These are phyloP conservation scores for Drosophila setosimentum DNA, from an alignment of 2,888 invertebrate genomes.

Conservation along the genomic window DNA sequence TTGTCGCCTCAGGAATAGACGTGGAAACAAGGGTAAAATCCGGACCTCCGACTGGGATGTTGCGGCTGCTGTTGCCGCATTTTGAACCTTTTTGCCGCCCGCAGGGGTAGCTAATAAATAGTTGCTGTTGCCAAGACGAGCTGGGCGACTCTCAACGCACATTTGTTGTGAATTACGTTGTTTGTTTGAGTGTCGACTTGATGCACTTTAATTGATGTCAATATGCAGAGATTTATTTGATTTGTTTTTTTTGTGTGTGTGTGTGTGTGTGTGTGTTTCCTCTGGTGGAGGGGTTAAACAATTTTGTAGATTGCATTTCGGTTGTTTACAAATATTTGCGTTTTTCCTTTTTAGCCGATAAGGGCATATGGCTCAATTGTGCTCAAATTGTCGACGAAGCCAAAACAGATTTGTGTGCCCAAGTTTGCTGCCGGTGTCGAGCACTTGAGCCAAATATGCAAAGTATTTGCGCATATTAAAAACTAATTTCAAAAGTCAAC, in stretches of 20 bases:
- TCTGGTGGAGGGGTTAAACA: conserved; percentile 24
- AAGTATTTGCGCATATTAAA: conserved; percentile 85
- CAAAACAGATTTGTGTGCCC: conserved; percentile 24
- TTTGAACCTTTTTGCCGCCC: conserved; percentile 61
- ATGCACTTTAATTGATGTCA: conserved; percentile 83
- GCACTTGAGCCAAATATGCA: conserved; percentile 67
- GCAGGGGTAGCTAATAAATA: conserved; percentile 75
- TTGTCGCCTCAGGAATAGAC: conserved; percentile 67
- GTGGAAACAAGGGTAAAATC: conserved; percentile 65
- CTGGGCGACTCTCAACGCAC: conserved; percentile 65
- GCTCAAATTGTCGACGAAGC: conserved; percentile 23
- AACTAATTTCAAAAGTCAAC: conserved; percentile 85
- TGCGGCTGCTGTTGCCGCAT: conserved; percentile 60
- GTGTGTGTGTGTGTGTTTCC: conserved; percentile 34
- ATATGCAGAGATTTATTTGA: conserved; percentile 71
- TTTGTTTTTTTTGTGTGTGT: conserved; percentile 21
- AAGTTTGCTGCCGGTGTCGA: conserved; percentile 14
- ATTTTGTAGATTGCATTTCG: conserved; percentile 60
- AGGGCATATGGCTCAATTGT: conserved; percentile 67
- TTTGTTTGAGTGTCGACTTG: conserved; percentile 82
- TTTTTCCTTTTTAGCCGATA: conserved; percentile 47
- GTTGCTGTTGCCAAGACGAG: conserved; percentile 57
- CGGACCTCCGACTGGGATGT: conserved; percentile 61
- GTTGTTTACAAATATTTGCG: conserved; percentile 77
- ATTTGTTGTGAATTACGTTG: conserved; percentile 82